Base-by-base conservation (phyloP, 2,888 invertebrate species). In the Endotricha flammealis region DNA sequence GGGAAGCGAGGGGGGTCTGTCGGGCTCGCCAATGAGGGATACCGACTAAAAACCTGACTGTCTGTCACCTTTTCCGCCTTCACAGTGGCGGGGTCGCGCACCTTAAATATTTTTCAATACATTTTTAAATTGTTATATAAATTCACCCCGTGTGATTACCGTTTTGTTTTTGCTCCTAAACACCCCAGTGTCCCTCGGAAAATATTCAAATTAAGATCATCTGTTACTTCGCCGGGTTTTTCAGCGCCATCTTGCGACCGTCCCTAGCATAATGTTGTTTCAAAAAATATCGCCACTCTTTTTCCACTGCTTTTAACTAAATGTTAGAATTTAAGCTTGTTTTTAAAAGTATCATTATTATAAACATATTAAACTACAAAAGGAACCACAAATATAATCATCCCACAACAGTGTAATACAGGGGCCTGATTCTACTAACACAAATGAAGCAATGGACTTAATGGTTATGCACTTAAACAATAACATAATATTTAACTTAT, bases 141-240 rank as follows among this genome's bases (percentile, higher is more conserved):
- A 41, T 20, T 27, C 35, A 20, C 27, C 11, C 32, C 36, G 32
- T 39, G 33, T 37, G 32, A 12, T 2, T 3, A 9, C 5, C 8
- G 1, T 7, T 1, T n/a, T 1, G 13, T 10, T 20, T 16, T 16
- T 7, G 22, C 29, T 14, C 7, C 27, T 14, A 14, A 50, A 38
- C 55, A 46, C 49, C 53, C 47, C 44, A 44, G 44, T 41, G 56
- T 63, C 61, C 68, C 66, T 68, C 62, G 53, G 48, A 57, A 62
- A 65, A 70, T 78, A 78, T 78, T 77, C 58, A 75, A 76, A 78
- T 77, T 64, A 75, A 71, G 74, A 73, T 76, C 69, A 76, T 74
- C 76, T 72, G 73, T 71, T 70, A 70, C 68, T 72, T 68, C 54
- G 51, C 59, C 50, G 47, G 53, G 63, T 68, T 65, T 65, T 67